These are phyloP conservation scores for Olivierus martensii DNA, from an alignment of 1,140 invertebrate species.

Conservation along the genomic window DNA sequence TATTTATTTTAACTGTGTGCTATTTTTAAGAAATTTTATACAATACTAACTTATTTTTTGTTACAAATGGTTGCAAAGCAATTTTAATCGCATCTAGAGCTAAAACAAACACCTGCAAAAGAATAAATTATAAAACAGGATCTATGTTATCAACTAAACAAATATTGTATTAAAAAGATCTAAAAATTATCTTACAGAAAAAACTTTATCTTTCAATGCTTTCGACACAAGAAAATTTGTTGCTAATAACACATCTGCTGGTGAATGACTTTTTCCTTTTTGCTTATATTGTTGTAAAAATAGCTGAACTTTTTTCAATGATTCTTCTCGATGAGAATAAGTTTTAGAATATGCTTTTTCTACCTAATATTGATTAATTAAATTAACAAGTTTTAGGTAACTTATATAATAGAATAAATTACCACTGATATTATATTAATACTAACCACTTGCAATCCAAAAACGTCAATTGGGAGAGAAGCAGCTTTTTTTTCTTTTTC, in stretches of 20 bases:
- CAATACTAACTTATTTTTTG: background rate
- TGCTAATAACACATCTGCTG: slow-evolving; percentile 61
- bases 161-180: slow-evolving; percentile 9
- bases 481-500: slow-evolving; percentile 83
- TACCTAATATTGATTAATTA: slow-evolving; percentile 40
- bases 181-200: slow-evolving; percentile 16
- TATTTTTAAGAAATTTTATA: no score
- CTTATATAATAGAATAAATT: background rate
- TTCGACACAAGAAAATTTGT: slow-evolving; percentile 59
- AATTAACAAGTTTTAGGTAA: background rate
- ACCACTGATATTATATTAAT: background rate
- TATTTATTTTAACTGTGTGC: no score
- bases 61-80: slow-evolving; percentile 27
- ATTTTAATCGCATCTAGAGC: slow-evolving; percentile 27
- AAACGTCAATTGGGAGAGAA: slow-evolving; percentile 72
- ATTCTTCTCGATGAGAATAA: slow-evolving; percentile 82
- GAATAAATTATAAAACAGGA: no score
- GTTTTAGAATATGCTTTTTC: slow-evolving; percentile 89
- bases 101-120: slow-evolving; percentile 28
- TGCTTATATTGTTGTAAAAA: slow-evolving; percentile 13
- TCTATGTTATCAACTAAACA: no score
- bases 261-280: slow-evolving; percentile 34
- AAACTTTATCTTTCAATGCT: slow-evolving; percentile 53
- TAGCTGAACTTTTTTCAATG: slow-evolving; percentile 52
- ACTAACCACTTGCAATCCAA: slow-evolving; percentile 69